Conservation (phyloP, 1,140 invertebrate genomes). For the Marisa cornuarietis region DNA sequence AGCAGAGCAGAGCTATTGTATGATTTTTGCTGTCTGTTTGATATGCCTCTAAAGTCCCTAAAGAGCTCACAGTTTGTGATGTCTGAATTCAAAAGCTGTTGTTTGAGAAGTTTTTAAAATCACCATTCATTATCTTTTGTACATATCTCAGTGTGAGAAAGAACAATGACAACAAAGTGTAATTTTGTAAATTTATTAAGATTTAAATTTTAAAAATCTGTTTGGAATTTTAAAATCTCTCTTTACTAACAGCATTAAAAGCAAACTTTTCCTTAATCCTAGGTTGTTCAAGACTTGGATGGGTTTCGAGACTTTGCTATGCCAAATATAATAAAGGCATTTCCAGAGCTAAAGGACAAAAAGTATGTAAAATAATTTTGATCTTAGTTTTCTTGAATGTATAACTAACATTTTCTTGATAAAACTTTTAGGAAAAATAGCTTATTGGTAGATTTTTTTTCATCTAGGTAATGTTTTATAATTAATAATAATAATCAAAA, state of each 20-base stretch:
- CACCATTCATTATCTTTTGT: no score
- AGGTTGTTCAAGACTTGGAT: constrained; percentile 1
- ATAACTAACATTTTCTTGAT: neutral
- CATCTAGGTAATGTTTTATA: no score
- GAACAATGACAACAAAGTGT: no score
- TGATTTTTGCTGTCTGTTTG: neutral
- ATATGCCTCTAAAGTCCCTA: neutral
- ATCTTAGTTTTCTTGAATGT: neutral
- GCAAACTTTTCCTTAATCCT: neutral
- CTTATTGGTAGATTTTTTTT: no score
- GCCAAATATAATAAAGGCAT: constrained; percentile 47
- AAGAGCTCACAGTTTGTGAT: neutral
- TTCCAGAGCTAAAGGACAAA: constrained; percentile 55
- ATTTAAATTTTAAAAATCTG: no score
- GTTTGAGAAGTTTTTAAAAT: neutral
- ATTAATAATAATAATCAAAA: no score
- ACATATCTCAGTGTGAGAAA: no score
- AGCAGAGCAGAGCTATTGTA: neutral
- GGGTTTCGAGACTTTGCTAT: constrained; percentile 26
- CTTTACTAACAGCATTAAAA: no score
- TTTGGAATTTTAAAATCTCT: no score
- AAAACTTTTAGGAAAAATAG: no score
- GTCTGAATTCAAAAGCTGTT: neutral
- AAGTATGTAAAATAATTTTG: constrained; percentile 39
- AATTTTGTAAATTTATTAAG: no score